These are phyloP conservation scores for Chironomus striatipennis DNA, from an alignment of 1,140 invertebrate genomes.

Conservation along the genomic window DNA sequence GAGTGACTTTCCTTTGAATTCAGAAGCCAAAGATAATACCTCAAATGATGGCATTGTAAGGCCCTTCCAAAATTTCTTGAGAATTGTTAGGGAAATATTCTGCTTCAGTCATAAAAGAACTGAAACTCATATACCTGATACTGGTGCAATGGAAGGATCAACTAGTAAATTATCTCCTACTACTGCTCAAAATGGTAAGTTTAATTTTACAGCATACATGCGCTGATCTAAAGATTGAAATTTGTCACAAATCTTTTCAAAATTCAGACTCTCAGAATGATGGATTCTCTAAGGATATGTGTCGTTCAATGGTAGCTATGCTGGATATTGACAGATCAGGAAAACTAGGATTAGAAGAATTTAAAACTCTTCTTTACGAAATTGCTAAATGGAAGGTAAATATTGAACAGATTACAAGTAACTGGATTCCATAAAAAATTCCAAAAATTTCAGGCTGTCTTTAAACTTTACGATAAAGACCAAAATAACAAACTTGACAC, in stretches of 20 bases:
- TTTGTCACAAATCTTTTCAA: no score
- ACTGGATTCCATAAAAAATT: no score
- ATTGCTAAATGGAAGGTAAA: conserved; percentile 90
- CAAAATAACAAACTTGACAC: conserved; percentile 70
- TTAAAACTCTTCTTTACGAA: conserved; percentile 76
- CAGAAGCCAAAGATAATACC: no score
- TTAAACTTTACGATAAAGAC: conserved; percentile 78
- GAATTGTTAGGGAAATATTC: no score
- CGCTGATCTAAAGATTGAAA: background rate
- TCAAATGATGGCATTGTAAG: background rate
- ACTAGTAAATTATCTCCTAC: no score
- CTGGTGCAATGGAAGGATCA: no score
- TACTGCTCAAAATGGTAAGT: no score
- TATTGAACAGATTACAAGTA: no score
- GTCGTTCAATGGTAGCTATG: conserved; percentile 95
- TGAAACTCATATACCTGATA: no score
- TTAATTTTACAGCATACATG: background rate
- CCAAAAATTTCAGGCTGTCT: conserved; percentile 63
- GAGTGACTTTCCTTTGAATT: no score
- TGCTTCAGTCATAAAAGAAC: no score
- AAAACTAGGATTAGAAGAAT: conserved; percentile 91
- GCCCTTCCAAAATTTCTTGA: background rate
- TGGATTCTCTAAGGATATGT: conserved; percentile 87
- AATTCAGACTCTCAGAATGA: conserved; percentile 62
- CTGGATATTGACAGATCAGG: conserved; percentile 86